phyloP scores from a whole-genome alignment of 2,797 vertebrate genomes.

The Onychomys torridus region DNA sequence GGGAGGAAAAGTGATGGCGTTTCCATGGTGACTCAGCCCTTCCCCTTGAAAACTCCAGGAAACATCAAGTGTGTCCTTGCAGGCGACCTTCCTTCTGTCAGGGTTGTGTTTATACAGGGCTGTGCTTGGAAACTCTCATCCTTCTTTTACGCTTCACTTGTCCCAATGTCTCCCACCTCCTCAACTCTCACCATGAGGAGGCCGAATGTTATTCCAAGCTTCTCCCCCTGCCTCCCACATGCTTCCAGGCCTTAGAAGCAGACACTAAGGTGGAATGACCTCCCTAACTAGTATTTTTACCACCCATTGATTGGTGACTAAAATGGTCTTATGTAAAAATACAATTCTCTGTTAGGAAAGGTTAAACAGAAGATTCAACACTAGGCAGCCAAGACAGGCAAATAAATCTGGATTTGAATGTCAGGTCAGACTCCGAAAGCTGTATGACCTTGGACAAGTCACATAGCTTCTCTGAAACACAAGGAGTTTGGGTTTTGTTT shows the following conservation, averaged over 20 bases:
- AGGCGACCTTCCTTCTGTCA: constrained; percentile 67
- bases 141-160: constrained; percentile 73
- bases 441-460: constrained; percentile 33
- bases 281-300: constrained; percentile 70
- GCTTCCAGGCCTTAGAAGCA: constrained; percentile 30
- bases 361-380: not conserved
- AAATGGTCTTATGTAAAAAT: constrained; percentile 73
- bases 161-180: constrained; percentile 71
- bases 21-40: constrained; percentile 80
- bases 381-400: not conserved
- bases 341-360: not conserved
- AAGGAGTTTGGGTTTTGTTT: not conserved
- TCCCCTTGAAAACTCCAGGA: constrained; percentile 72
- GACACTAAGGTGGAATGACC: constrained; percentile 61
- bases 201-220: constrained; percentile 43
- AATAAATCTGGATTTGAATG: not conserved
- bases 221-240: constrained; percentile 67
- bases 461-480: not conserved
- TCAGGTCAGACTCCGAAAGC: not conserved
- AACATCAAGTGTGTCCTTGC: constrained; percentile 76
- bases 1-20: constrained; percentile 36
- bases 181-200: not conserved
- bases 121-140: constrained; percentile 65
- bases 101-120: constrained; percentile 76
- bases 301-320: constrained; percentile 52